Conservation (phyloP, 2,113 vertebrate genomes). For the Nematolebias whitei region DNA sequence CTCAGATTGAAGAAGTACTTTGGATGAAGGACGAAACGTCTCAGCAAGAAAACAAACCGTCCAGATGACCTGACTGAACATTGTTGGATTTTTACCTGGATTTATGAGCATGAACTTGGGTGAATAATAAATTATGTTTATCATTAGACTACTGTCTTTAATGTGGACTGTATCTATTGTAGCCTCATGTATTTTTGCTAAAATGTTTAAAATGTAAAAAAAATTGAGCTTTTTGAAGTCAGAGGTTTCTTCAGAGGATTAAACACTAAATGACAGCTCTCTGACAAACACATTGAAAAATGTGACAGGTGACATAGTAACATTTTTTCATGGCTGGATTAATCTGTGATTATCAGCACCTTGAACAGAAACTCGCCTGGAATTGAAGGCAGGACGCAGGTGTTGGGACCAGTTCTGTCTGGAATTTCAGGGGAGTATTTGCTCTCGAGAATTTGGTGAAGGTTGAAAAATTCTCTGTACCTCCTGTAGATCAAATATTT, state of each 20-base stretch:
- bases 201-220: neutral
- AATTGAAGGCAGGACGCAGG: constrained; percentile 84
- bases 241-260: neutral
- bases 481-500: constrained; percentile 95
- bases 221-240: neutral
- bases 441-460: constrained; percentile 87
- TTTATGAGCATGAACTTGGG: no score
- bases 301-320: constrained; percentile 13
- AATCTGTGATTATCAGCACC: neutral
- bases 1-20: no score
- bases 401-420: constrained; percentile 60
- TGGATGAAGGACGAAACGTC: no score
- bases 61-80: no score
- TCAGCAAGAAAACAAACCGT: no score
- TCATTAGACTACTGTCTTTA: neutral
- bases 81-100: no score
- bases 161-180: neutral
- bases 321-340: neutral
- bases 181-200: neutral
- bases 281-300: constrained; percentile 7
- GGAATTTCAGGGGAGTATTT: constrained; percentile 81
- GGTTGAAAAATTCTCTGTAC: constrained; percentile 87
- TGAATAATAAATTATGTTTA: neutral
- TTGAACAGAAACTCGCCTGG: constrained; percentile 80
- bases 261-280: neutral